These are phyloP conservation scores for Pelodytes ibericus DNA, from an alignment of 2,797 vertebrate genomes.

Conservation along the genomic window DNA sequence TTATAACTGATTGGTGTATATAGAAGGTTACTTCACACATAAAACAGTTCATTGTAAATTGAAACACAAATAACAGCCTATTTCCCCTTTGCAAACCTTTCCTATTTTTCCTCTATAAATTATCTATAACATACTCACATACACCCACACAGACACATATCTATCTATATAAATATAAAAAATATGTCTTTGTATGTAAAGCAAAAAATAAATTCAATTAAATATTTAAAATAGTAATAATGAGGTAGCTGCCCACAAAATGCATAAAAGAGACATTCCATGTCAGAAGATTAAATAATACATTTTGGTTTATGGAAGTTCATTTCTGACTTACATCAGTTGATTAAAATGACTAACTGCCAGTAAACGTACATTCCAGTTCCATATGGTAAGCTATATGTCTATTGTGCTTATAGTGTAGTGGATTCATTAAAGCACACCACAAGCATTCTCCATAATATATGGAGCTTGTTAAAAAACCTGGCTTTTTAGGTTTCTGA, in stretches of 20 bases:
- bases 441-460: constrained; percentile 27
- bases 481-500: constrained; percentile 15
- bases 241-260: background rate
- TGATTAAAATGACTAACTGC: constrained; percentile 16
- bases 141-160: no score
- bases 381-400: background rate
- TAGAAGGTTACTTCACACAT: no score
- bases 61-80: no score
- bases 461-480: constrained; percentile 24
- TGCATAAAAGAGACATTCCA: background rate
- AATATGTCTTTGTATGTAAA: no score
- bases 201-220: no score
- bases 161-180: no score
- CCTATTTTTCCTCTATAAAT: no score
- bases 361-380: background rate
- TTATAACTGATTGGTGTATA: no score
- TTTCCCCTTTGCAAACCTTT: no score
- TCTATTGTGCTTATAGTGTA: background rate
- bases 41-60: no score
- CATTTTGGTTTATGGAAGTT: constrained; percentile 1
- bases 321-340: background rate
- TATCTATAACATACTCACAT: no score
- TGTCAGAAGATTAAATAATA: background rate
- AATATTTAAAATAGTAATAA: background rate
- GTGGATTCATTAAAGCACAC: constrained; percentile 23